phyloP scores from a whole-genome alignment of 2,797 vertebrate species.

The Myotis pilosus region DNA sequence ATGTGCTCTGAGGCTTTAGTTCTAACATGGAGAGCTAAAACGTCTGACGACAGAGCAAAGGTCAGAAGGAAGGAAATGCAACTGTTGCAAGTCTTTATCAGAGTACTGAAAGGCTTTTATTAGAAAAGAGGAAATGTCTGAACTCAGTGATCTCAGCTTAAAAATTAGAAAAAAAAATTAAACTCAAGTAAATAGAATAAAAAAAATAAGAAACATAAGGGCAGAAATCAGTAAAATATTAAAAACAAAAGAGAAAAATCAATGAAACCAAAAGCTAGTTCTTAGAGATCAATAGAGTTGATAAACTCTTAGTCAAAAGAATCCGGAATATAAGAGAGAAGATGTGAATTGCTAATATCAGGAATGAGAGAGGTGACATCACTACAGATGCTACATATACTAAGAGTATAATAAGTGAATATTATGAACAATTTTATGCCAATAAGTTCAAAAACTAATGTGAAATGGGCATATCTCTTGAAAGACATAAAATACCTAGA shows the following conservation, averaged over 20 bases:
- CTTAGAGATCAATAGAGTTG: neutral
- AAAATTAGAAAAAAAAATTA: neutral
- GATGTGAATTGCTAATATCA: neutral
- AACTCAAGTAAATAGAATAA: neutral
- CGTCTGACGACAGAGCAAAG: neutral
- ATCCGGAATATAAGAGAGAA: neutral
- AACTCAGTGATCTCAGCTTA: neutral
- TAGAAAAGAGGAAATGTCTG: neutral
- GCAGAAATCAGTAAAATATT: neutral
- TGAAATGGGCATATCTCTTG: neutral
- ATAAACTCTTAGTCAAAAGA: neutral
- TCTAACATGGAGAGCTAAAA: neutral
- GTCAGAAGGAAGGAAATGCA: neutral
- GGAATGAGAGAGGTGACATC: neutral
- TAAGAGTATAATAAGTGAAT: neutral
- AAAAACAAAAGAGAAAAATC: slow-evolving; percentile 16
- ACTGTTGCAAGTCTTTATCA: neutral
- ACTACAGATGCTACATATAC: neutral
- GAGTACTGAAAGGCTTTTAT: neutral
- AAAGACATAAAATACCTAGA: neutral
- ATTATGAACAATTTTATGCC: neutral
- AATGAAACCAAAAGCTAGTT: neutral
- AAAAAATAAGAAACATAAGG: neutral
- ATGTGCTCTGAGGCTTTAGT: neutral
- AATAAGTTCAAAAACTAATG: neutral